Conservation (phyloP, 2,113 vertebrate genomes). For the Pithys albifrons region DNA sequence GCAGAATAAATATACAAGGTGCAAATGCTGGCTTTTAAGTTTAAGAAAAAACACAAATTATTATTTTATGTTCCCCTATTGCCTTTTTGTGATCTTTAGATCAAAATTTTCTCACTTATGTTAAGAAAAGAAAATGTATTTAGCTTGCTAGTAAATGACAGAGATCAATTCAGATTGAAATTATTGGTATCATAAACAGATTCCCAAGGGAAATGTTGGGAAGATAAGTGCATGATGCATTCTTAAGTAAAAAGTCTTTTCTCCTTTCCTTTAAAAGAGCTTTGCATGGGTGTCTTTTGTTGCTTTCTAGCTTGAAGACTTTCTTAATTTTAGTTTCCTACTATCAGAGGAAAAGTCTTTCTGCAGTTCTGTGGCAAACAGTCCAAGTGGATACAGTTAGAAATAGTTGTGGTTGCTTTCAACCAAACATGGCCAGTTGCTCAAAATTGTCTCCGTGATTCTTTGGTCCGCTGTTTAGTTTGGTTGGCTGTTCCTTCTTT, state of each 20-base stretch:
- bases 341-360: background rate
- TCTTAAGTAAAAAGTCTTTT: background rate
- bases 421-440: background rate
- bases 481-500: background rate
- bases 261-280: background rate
- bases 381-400: background rate
- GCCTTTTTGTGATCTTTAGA: background rate
- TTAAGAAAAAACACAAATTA: background rate
- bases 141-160: background rate
- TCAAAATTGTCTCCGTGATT: background rate
- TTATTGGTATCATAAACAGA: background rate
- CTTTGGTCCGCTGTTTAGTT: background rate
- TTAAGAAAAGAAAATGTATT: background rate
- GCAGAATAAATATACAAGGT: background rate
- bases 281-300: background rate
- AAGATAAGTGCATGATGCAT: background rate
- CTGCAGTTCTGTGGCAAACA: background rate
- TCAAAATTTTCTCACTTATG: background rate
- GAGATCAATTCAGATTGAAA: background rate
- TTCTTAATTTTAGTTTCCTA: background rate
- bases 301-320: background rate
- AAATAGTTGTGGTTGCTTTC: background rate
- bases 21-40: background rate
- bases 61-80: background rate
- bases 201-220: background rate